Conservation (phyloP, 1,140 invertebrate species). For the Chironomus striatipennis region DNA sequence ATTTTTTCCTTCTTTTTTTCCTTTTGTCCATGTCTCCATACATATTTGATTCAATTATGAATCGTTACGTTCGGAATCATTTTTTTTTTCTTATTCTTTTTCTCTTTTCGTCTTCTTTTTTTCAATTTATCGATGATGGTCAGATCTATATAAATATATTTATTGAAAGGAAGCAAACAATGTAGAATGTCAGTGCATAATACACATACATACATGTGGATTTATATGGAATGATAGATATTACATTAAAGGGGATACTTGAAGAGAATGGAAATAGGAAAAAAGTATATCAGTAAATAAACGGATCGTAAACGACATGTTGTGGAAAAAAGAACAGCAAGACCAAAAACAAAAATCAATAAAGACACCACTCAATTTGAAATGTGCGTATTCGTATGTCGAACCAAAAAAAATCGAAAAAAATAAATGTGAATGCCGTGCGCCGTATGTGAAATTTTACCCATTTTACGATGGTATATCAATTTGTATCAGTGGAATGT, state of each 20-base stretch:
- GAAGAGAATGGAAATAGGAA: background rate
- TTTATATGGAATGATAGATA: background rate
- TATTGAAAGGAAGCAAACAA: no score
- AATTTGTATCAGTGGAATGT: no score
- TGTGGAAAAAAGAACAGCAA: background rate
- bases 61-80: background rate
- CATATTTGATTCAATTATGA: constrained; percentile 14
- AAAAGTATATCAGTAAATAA: constrained; percentile 15
- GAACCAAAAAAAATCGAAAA: no score
- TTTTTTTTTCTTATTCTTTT: background rate
- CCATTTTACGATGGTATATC: no score
- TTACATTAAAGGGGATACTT: constrained; percentile 2
- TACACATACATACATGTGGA: background rate
- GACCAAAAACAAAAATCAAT: background rate
- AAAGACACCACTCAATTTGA: background rate
- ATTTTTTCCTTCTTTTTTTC: no score
- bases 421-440: no score
- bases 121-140: no score
- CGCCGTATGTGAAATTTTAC: no score
- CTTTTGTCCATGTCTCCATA: background rate
- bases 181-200: no score
- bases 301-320: constrained; percentile 3
- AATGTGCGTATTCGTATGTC: background rate
- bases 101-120: no score
- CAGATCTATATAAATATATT: no score